These are phyloP conservation scores for Belonocnema kinseyi DNA, from an alignment of 1,140 invertebrate genomes.

Conservation along the genomic window DNA sequence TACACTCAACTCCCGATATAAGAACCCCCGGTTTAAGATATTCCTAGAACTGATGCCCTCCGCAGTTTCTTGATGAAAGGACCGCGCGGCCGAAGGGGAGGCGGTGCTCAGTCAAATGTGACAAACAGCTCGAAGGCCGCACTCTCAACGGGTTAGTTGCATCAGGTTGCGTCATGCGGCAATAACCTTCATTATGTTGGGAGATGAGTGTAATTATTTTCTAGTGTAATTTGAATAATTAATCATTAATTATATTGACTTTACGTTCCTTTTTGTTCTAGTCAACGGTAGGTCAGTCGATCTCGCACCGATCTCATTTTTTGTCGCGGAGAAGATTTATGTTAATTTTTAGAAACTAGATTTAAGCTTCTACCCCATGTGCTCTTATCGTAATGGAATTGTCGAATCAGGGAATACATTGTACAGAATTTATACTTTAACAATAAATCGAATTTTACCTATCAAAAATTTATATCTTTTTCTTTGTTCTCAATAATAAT, in stretches of 20 bases:
- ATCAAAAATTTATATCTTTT: slow-evolving; percentile 39
- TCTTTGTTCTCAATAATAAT: not conserved
- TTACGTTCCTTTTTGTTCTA: slow-evolving; percentile 70
- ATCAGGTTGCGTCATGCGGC: too few relatives aligned
- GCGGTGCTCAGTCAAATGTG: too few relatives aligned
- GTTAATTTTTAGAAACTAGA: slow-evolving; percentile 41
- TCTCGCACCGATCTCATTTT: slow-evolving; percentile 66
- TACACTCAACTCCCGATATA: too few relatives aligned
- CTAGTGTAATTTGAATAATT: not conserved
- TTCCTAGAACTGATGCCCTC: too few relatives aligned
- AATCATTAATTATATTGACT: slow-evolving; percentile 33
- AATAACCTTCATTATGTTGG: too few relatives aligned
- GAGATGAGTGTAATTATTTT: not conserved
- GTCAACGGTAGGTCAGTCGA: slow-evolving; percentile 63
- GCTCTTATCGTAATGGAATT: slow-evolving; percentile 69
- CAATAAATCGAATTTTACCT: slow-evolving; percentile 74
- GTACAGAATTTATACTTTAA: slow-evolving; percentile 69
- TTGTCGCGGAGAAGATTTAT: slow-evolving; percentile 46
- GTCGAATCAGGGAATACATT: slow-evolving; percentile 65
- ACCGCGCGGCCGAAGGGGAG: too few relatives aligned
- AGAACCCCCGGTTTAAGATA: too few relatives aligned
- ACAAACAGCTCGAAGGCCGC: too few relatives aligned
- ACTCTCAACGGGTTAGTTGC: too few relatives aligned
- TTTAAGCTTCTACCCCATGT: slow-evolving; percentile 60
- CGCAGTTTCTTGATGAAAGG: too few relatives aligned